Conservation (phyloP, 2,888 invertebrate species). For the Drosophila anomalata region DNA sequence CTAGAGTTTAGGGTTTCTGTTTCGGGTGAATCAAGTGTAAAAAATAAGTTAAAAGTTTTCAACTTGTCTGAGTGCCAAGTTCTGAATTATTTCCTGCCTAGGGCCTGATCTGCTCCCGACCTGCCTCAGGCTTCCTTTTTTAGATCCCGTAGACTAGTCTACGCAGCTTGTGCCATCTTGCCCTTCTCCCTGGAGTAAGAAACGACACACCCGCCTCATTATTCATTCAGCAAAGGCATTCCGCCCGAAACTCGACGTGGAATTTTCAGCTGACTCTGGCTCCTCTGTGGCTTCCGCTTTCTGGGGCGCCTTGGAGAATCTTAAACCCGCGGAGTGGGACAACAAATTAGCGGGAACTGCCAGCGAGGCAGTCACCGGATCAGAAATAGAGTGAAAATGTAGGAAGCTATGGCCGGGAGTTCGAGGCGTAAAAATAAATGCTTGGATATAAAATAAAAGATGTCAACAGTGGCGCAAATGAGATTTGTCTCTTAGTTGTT, state of each 20-base stretch:
- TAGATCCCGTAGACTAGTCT: conserved; percentile 25
- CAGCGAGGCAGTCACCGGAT: conserved; percentile 53
- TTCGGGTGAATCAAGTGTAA: conserved; percentile 7
- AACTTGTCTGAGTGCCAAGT: neutral
- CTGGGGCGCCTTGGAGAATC: conserved; percentile 59
- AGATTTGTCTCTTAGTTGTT: conserved; percentile 41
- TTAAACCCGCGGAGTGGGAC: conserved; percentile 53
- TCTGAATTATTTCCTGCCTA: neutral
- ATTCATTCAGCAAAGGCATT: conserved; percentile 68
- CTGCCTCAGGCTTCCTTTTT: conserved; percentile 21
- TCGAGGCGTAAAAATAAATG: conserved; percentile 45
- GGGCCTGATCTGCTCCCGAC: conserved; percentile 17
- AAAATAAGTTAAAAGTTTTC: neutral
- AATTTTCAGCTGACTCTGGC: conserved; percentile 17
- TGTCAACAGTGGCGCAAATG: conserved; percentile 59
- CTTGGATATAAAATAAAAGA: conserved; percentile 59
- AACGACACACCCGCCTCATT: conserved; percentile 59
- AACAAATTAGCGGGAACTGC: conserved; percentile 77
- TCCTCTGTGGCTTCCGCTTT: conserved; percentile 62
- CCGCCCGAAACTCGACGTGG: conserved; percentile 43
- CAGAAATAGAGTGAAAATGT: conserved; percentile 50
- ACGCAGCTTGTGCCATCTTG: neutral
- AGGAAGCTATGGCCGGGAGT: conserved; percentile 15
- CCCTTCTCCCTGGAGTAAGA: neutral
- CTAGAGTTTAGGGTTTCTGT: neutral